Conservation (phyloP, 2,113 vertebrate species). For the Fregetta grallaria region DNA sequence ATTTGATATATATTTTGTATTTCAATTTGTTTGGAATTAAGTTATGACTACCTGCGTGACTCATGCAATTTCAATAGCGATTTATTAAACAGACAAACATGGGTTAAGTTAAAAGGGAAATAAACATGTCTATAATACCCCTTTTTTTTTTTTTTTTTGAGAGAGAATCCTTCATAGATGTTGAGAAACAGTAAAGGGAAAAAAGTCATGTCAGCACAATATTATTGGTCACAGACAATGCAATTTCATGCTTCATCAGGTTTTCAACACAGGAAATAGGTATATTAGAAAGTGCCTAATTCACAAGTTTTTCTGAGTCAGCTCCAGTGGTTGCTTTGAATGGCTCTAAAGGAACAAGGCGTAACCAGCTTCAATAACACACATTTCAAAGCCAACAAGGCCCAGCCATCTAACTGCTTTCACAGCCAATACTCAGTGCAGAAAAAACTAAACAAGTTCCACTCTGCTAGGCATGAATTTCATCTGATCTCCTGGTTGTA, state of each 20-base stretch:
- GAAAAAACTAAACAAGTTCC: constrained; percentile 23
- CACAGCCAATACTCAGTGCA: constrained; percentile 50
- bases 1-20: not conserved
- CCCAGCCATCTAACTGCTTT: constrained; percentile 40
- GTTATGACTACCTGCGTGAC: constrained; percentile 57
- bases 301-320: constrained; percentile 37
- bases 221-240: constrained; percentile 48
- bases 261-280: constrained; percentile 65
- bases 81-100: constrained; percentile 68
- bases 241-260: constrained; percentile 53
- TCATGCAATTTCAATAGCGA: constrained; percentile 61
- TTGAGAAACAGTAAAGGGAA: constrained; percentile 42
- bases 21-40: constrained; percentile 47
- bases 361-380: constrained; percentile 20
- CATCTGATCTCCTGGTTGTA: constrained; percentile 48
- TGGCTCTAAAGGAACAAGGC: constrained; percentile 32
- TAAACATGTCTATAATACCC: constrained; percentile 58
- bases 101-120: constrained; percentile 73
- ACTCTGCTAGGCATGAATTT: not conserved
- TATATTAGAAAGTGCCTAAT: constrained; percentile 54
- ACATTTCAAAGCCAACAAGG: constrained; percentile 26
- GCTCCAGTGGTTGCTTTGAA: constrained; percentile 53
- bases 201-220: constrained; percentile 64
- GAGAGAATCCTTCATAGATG: constrained; percentile 45
- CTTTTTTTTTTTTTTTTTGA: constrained; percentile 60